phyloP scores from a whole-genome alignment of 2,888 invertebrate species.

The Euphydryas editha region DNA sequence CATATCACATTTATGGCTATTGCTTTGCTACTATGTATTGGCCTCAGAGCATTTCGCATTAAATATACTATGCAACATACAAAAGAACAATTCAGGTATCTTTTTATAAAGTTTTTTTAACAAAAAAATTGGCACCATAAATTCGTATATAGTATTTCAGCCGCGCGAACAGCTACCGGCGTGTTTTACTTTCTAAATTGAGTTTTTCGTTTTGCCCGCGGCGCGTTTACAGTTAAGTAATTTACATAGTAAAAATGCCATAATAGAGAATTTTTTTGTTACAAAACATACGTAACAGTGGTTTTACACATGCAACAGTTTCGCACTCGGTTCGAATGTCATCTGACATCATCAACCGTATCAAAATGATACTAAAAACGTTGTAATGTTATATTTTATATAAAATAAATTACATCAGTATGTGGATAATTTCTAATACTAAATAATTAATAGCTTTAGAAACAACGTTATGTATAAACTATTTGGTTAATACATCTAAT shows the following conservation, averaged over 20 bases:
- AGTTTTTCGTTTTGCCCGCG: conserved; percentile 44
- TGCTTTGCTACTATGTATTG: too few relatives aligned
- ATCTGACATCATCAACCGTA: background rate
- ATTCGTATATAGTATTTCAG: conserved; percentile 12
- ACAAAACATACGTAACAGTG: conserved; percentile 33
- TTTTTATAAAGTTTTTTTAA: background rate
- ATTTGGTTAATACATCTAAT: too few relatives aligned
- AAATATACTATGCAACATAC: too few relatives aligned
- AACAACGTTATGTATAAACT: too few relatives aligned
- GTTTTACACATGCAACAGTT: conserved; percentile 10
- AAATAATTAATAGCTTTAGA: too few relatives aligned
- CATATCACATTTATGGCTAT: too few relatives aligned
- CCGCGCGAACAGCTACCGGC: conserved; percentile 8
- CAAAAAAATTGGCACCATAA: background rate
- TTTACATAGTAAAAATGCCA: conserved; percentile 31
- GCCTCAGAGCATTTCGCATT: too few relatives aligned
- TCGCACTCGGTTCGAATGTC: background rate
- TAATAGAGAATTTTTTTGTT: conserved; percentile 6
- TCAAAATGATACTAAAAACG: background rate
- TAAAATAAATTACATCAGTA: too few relatives aligned
- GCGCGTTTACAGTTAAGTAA: conserved; percentile 44
- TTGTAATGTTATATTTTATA: background rate
- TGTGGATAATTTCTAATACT: too few relatives aligned
- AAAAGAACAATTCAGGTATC: too few relatives aligned
- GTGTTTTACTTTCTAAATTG: conserved; percentile 44